Conservation (phyloP, 2,113 vertebrate species). For the Ptilorrhoa leucosticta region DNA sequence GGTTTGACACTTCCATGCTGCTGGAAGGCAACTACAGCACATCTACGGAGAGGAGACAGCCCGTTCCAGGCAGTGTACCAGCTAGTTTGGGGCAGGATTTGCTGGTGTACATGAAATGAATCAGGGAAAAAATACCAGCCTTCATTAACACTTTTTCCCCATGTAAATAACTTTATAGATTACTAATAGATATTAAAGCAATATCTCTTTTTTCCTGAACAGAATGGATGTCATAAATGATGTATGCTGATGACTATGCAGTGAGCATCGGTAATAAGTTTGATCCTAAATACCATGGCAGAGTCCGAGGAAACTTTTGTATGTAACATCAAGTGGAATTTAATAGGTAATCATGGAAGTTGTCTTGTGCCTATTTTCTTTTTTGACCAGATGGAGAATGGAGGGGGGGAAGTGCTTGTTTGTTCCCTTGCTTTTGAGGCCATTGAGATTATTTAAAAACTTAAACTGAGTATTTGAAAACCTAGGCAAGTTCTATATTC, state of each 20-base stretch:
- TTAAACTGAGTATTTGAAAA: neutral
- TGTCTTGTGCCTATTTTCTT: neutral
- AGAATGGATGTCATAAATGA: neutral
- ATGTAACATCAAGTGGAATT: neutral
- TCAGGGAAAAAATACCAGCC: neutral
- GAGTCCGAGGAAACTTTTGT: neutral
- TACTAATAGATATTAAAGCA: constrained; percentile 45
- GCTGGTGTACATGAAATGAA: neutral
- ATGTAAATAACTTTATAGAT: constrained; percentile 40
- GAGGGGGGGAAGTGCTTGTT: neutral
- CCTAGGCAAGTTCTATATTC: neutral
- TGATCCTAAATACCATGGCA: neutral
- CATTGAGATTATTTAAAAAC: neutral
- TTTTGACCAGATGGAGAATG: neutral
- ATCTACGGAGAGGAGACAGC: neutral
- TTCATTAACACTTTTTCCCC: neutral
- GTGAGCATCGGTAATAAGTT: neutral
- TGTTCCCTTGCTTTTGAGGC: neutral
- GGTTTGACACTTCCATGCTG: neutral
- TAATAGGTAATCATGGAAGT: neutral
- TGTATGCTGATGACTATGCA: neutral
- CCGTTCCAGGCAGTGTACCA: neutral
- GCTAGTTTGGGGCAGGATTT: neutral
- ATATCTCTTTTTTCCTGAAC: constrained; percentile 20
- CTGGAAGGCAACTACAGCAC: neutral